Conservation (phyloP, 2,888 invertebrate species). For the Platycheirus albimanus region DNA sequence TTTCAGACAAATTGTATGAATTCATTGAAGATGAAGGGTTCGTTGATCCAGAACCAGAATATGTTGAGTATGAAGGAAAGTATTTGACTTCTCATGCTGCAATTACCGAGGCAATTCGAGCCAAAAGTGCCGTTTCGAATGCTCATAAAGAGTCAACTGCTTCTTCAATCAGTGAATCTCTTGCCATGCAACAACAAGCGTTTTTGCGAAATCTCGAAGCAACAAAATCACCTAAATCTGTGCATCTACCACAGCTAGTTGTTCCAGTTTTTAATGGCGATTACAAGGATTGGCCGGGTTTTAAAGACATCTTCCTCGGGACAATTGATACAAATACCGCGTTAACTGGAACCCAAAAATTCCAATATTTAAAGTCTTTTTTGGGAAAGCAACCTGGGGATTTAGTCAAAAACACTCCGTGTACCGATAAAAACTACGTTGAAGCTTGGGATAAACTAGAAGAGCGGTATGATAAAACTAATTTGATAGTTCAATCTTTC, state of each 20-base stretch:
- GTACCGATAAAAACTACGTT: background rate
- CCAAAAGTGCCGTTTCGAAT: background rate
- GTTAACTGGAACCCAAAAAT: background rate
- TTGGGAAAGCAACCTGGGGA: background rate
- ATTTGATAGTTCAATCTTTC: background rate
- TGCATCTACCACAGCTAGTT: background rate
- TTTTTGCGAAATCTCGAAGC: background rate
- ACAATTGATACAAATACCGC: background rate
- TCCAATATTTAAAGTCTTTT: background rate
- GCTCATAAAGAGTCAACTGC: background rate
- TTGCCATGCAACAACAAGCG: background rate
- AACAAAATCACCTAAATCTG: background rate
- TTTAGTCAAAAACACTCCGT: background rate
- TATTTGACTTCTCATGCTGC: background rate
- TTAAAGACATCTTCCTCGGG: background rate
- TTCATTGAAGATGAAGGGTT: background rate
- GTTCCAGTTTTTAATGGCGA: background rate
- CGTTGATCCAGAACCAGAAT: background rate
- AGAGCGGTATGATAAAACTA: background rate
- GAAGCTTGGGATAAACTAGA: background rate
- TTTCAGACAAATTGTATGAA: background rate
- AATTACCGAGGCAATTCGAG: background rate
- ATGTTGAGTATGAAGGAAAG: background rate
- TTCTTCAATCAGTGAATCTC: background rate
- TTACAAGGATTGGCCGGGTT: slow-evolving; percentile 2